Conservation (phyloP, 2,113 vertebrate genomes). For the Antechinus stuartii region DNA sequence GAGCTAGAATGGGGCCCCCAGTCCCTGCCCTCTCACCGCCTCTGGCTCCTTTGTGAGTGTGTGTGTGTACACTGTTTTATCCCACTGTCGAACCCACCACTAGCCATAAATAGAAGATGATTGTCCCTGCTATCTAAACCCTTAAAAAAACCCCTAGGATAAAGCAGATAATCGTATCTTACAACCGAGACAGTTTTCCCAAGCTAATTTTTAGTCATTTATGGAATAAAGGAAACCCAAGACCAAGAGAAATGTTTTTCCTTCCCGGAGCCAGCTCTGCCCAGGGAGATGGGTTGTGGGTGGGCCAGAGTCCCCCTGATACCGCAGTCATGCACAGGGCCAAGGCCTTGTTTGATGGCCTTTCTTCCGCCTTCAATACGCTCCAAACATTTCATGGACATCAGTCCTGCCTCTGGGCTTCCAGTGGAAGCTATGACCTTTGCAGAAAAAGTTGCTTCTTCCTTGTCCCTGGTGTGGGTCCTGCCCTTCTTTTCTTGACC, state of each 20-base stretch:
- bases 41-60: not conserved
- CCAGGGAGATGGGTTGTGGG: conserved; percentile 64
- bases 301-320: too few relatives aligned
- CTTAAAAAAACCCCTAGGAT: not conserved
- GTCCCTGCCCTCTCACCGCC: not conserved
- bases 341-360: not conserved
- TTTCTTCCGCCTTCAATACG: not conserved
- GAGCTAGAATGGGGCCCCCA: not conserved
- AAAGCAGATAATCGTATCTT: too few relatives aligned
- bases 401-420: not conserved
- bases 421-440: not conserved
- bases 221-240: not conserved
- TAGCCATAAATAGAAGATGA: not conserved
- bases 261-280: not conserved
- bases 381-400: not conserved
- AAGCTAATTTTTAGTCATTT: not conserved
- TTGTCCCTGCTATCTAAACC: not conserved
- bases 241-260: not conserved
- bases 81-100: too few relatives aligned
- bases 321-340: too few relatives aligned
- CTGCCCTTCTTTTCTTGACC: not conserved
- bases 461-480: not conserved
- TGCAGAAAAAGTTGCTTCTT: accelerated
- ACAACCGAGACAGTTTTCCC: not conserved
- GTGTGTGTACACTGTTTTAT: too few relatives aligned